These are phyloP conservation scores for Gobius niger DNA, from an alignment of 2,113 vertebrate genomes.

Conservation along the genomic window DNA sequence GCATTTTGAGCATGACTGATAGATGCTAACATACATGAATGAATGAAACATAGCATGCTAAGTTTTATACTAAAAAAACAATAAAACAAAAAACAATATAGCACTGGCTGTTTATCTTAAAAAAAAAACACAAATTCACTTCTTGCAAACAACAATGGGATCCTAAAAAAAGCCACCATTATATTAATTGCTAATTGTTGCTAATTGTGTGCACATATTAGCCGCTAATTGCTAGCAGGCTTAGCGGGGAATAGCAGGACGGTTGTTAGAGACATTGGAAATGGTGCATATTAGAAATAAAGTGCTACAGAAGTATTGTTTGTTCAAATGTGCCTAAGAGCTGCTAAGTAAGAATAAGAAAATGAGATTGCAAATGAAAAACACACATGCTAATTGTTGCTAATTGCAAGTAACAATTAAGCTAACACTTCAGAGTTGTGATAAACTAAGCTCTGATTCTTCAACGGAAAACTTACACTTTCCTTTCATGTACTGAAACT, in stretches of 20 bases:
- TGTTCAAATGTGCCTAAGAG: neutral
- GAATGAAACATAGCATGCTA: too few species aligned
- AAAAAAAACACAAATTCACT: conserved; percentile 1
- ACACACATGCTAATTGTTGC: neutral
- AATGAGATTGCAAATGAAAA: neutral
- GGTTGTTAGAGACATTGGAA: neutral
- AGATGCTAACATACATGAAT: neutral
- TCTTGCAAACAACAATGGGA: neutral
- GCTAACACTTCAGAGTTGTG: neutral
- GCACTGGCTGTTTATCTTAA: neutral
- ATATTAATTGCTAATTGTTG: neutral
- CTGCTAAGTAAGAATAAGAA: neutral
- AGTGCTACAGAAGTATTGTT: neutral
- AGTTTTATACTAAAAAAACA: too few species aligned
- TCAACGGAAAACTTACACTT: too few species aligned
- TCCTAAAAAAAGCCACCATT: neutral
- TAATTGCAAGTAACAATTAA: neutral
- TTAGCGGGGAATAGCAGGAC: neutral
- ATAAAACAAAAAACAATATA: too few species aligned
- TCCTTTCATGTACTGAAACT: too few species aligned
- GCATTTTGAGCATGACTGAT: neutral
- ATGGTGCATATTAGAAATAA: neutral
- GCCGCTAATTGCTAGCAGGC: neutral
- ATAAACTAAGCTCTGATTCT: too few species aligned
- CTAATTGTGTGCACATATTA: neutral